A percentile compares a stretch with the other conserved stretches of the same genome.
phyloP scores from a whole-genome alignment of 1,140 invertebrate genomes.

The Frieseomelitta varia region DNA sequence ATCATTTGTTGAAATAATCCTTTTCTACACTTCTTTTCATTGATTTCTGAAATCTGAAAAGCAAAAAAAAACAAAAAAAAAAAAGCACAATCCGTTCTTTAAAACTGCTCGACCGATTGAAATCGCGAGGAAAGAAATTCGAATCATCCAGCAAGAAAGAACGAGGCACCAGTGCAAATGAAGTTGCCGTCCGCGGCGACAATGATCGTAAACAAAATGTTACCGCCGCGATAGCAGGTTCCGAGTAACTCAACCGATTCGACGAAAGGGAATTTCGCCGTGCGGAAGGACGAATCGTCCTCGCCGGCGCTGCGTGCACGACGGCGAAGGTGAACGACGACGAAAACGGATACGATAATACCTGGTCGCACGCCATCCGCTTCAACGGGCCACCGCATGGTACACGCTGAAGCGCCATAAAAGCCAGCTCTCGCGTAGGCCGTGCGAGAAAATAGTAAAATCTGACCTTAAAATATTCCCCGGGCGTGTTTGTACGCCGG shows the following conservation, averaged over 20 bases:
- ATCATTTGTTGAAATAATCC: too few relatives aligned
- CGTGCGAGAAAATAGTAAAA: conserved; percentile 70
- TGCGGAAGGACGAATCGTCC: conserved; percentile 26
- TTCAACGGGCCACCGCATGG: neutral
- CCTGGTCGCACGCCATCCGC: conserved; percentile 66
- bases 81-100: neutral
- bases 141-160: neutral
- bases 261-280: conserved; percentile 30
- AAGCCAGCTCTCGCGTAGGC: neutral
- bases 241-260: conserved; percentile 27
- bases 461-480: conserved; percentile 73
- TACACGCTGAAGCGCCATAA: too few relatives aligned
- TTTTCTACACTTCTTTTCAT: neutral
- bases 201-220: conserved; percentile 27
- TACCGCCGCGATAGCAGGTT: neutral
- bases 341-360: conserved; percentile 70
- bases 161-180: neutral
- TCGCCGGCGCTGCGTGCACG: neutral
- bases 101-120: neutral
- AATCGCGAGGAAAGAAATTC: neutral
- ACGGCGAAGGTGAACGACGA: conserved; percentile 55
- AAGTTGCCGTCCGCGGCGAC: neutral
- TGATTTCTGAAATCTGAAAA: neutral
- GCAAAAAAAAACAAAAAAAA: neutral
- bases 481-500: conserved; percentile 8